Evolutionary conservation across 2,888 invertebrate genomes (phyloP), one percentile per base, ranked within the genome.

Genomic region (Dicyrtoma fusca): DNA sequence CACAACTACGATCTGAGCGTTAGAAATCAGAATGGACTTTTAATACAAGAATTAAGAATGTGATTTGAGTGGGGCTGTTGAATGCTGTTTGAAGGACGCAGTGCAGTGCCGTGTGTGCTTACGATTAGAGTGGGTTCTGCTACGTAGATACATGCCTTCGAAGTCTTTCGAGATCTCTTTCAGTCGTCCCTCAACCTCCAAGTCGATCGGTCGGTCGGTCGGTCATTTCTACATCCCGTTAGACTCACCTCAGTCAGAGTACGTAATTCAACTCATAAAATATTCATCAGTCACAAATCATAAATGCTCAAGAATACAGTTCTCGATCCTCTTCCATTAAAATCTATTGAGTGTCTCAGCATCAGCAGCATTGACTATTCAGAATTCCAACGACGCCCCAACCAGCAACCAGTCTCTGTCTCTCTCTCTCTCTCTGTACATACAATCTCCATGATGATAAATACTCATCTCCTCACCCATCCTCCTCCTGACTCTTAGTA

Each of bases 261-360:
- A 8, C 8, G 25, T 26, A 59, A 59, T 59, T 25, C 26, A 59
- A 25, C 65, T 65, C 65, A 65, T 65, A 49, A 65, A 65, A 65
- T 65, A 65, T 65, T 65, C 65, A 65, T 49, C 49, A 65, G 65
- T 65, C 65, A 65, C 51, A 65, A 65, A 65, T 65, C 51, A 65
- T 65, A 65, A 65, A 65, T 55, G 21, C 17, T 55, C n/a, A 23
- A 44, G 44, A 34, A 34, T 63, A 65, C 65, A 65, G 65, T 65
- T 65, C 26, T 53, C 53, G 17, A 6, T 49, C 49, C 5, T 49
- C 49, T n/a, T 4, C 17, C 49, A 34, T 34, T 34, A 49, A 49
- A n/a, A n/a, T 17, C 49, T 49, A 49, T 49, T 14, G 49, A 49
- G 14, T 6, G 13, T 44, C 8, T 17, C 14, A n/a, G 11, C 17